Percentiles rank a stretch among this genome's conserved stretches.
Conservation (phyloP, 2,113 vertebrate species). For the Reinhardtius hippoglossoides region DNA sequence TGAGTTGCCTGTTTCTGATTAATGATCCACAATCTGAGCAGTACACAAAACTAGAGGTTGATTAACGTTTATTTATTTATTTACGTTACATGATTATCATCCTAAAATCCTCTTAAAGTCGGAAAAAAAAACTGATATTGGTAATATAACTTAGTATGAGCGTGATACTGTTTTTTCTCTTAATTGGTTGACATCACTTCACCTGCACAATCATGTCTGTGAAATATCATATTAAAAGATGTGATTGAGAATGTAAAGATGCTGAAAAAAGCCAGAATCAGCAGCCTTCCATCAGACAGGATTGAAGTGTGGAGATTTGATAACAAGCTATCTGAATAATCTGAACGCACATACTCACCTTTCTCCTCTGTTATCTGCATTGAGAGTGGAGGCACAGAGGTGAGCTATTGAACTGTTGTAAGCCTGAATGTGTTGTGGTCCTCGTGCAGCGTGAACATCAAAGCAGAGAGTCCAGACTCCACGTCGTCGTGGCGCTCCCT, state of each 20-base stretch:
- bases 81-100: not conserved
- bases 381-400: not conserved
- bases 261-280: not conserved
- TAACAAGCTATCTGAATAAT: not conserved
- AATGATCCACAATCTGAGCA: not conserved
- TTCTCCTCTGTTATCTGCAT: not conserved
- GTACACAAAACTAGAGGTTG: not conserved
- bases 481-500: constrained; percentile 97
- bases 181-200: not conserved
- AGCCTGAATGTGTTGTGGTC: not conserved
- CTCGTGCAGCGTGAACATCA: constrained; percentile 87
- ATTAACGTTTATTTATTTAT: not conserved
- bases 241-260: not conserved
- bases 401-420: too few species aligned
- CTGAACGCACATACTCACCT: not conserved
- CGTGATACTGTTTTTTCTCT: not conserved
- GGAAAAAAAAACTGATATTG: not conserved
- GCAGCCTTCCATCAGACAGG: not conserved
- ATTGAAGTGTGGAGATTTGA: not conserved
- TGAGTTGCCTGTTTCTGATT: not conserved
- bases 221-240: not conserved
- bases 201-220: not conserved
- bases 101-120: not conserved
- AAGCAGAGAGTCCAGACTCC: constrained; percentile 91
- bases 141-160: not conserved